phyloP scores from a whole-genome alignment of 1,140 invertebrate species.

The Procambarus virginalis region DNA sequence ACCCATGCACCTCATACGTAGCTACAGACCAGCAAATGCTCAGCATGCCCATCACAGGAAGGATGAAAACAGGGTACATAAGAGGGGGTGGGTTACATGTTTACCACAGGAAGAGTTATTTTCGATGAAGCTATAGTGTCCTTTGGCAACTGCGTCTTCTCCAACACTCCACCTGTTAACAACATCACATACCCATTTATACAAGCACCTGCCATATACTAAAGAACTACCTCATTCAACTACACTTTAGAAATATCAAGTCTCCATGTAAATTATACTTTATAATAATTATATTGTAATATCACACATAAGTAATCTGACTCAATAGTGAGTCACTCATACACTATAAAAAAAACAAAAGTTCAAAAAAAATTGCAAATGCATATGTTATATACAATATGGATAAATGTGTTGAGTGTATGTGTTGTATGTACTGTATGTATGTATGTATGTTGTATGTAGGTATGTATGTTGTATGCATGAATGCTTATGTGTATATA shows the following conservation, averaged over 20 bases:
- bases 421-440: too few species aligned
- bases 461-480: too few species aligned
- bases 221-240: neutral
- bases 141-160: constrained; percentile 40
- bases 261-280: too few species aligned
- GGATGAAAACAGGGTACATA: constrained; percentile 24
- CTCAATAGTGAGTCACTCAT: too few species aligned
- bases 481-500: too few species aligned
- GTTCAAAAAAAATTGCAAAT: too few species aligned
- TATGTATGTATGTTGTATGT: too few species aligned
- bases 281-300: too few species aligned
- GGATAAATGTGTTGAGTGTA: too few species aligned
- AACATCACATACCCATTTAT: constrained; percentile 46
- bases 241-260: neutral
- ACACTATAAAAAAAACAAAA: too few species aligned
- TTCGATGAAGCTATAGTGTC: constrained; percentile 60
- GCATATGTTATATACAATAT: too few species aligned
- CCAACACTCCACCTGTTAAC: constrained; percentile 55
- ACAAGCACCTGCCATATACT: constrained; percentile 14
- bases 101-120: constrained; percentile 67
- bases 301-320: too few species aligned
- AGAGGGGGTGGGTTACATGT: constrained; percentile 20
- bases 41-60: constrained; percentile 2
- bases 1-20: neutral
- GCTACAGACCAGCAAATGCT: neutral